Base-by-base conservation (phyloP, 2,797 vertebrate genomes). In the Sciaenops ocellatus region DNA sequence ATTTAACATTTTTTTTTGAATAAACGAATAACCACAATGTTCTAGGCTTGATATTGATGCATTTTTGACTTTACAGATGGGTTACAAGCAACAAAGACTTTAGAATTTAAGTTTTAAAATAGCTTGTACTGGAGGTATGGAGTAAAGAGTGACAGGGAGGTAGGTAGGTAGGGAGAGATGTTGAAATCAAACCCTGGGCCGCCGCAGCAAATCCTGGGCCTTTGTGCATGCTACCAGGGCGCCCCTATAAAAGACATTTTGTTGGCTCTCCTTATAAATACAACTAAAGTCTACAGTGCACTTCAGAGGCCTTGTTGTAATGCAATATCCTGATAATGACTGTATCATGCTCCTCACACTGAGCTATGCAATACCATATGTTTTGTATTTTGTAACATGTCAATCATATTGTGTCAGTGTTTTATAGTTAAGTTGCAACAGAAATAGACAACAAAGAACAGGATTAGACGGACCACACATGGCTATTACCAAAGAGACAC, bases 381-480 rank as follows among this genome's bases (percentile, higher is more conserved):
- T 73, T 87, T 80, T 50, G 42, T 68, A 47, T 90, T 87, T 76
- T 85, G 87, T 77, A 85, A 89, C 59, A 69, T 60, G 85, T 77
- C 87, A 54, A 6, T 91, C 83, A 82, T n/a, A 65, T 69, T 73
- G 76, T 83, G 84, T 76, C 81, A 67, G 52, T 60, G 48, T 81
- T 86, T 89, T 76, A 85, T 72, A 59, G 73, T 76, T 85, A 56
- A 69, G 72, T 83, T 89, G 82, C 88, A 78, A 90, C 87, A 88
- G 85, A 90, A 89, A 85, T 79, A 88, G 83, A 85, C 78, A 78
- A 87, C 84, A 92, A 85, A 90, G 86, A 83, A 3, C 20, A 1
- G 80, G 84, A 91, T 90, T 85, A 90, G 34, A 67, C 52, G 56
- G 89, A 87, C 88, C 89, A 90, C 88, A 92, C 91, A 88, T 87